These are phyloP conservation scores for Dicrostonyx torquatus DNA, from an alignment of 2,797 vertebrate species.

Conservation along the genomic window DNA sequence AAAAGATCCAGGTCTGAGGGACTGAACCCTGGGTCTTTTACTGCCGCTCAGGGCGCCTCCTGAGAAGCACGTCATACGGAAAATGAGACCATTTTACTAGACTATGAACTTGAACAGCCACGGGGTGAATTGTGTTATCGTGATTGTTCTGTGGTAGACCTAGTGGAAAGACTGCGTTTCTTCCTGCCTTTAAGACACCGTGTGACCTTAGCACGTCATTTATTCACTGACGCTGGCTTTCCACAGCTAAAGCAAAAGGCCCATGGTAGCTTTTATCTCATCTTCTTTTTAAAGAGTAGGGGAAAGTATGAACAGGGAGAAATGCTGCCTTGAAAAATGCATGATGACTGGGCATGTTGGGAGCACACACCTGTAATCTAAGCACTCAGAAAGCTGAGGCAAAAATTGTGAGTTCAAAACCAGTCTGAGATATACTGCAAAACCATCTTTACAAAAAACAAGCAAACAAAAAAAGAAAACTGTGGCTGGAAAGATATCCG, in stretches of 20 bases:
- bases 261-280: background rate
- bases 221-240: constrained; percentile 13
- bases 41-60: background rate
- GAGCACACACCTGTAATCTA: background rate
- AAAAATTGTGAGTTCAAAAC: background rate
- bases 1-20: background rate
- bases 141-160: background rate
- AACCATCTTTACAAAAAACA: background rate
- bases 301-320: background rate
- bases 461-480: background rate
- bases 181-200: background rate
- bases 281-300: background rate
- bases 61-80: background rate
- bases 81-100: background rate
- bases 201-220: background rate
- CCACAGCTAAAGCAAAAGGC: background rate
- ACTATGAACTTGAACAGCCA: background rate
- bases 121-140: background rate
- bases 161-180: background rate
- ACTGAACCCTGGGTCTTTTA: background rate
- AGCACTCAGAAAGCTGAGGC: background rate
- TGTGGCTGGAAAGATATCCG: background rate
- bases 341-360: background rate
- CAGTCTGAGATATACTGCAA: background rate
- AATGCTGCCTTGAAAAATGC: constrained; percentile 27